These are phyloP conservation scores for Acipenser oxyrinchus DNA, from an alignment of 2,797 vertebrate species.

Conservation along the genomic window DNA sequence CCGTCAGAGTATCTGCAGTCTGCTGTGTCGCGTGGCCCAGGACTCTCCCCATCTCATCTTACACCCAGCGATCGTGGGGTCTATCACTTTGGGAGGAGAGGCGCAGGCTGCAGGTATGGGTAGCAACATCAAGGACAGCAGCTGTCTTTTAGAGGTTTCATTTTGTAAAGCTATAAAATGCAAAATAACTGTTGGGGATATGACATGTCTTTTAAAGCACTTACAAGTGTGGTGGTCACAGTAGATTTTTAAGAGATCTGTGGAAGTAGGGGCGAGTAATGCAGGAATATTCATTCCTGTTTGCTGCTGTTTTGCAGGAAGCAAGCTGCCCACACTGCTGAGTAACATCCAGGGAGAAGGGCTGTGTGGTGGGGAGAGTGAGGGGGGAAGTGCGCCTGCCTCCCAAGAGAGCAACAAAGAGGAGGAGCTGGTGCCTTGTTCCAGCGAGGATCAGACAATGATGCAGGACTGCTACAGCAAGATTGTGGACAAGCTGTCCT, in stretches of 20 bases:
- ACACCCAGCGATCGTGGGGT: slow-evolving; percentile 94
- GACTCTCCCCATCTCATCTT: slow-evolving; percentile 94
- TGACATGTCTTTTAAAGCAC: too few species aligned
- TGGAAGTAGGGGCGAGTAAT: too few species aligned
- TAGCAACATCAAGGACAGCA: too few species aligned
- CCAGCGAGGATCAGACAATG: slow-evolving; percentile 95
- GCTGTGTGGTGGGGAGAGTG: slow-evolving; percentile 69
- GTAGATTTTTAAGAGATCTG: too few species aligned
- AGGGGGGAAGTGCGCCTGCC: slow-evolving; percentile 63
- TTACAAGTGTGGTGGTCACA: too few species aligned
- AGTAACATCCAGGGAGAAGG: slow-evolving; percentile 86
- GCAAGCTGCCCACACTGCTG: slow-evolving; percentile 84
- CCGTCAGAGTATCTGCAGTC: slow-evolving; percentile 92
- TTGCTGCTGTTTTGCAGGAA: slow-evolving; percentile 52
- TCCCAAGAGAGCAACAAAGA: slow-evolving; percentile 72
- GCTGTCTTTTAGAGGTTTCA: too few species aligned
- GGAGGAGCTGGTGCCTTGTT: slow-evolving; percentile 74
- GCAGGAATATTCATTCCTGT: too few species aligned
- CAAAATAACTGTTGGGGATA: too few species aligned
- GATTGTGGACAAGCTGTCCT: slow-evolving; percentile 91
- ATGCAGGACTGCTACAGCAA: slow-evolving; percentile 99
- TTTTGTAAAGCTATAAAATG: too few species aligned
- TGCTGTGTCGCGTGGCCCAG: slow-evolving; percentile 90
- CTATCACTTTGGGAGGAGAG: slow-evolving; percentile 88
- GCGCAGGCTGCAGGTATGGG: slow-evolving; percentile 78